Base-by-base conservation (phyloP, 2,113 vertebrate genomes). In the Semnornis frantzii region DNA sequence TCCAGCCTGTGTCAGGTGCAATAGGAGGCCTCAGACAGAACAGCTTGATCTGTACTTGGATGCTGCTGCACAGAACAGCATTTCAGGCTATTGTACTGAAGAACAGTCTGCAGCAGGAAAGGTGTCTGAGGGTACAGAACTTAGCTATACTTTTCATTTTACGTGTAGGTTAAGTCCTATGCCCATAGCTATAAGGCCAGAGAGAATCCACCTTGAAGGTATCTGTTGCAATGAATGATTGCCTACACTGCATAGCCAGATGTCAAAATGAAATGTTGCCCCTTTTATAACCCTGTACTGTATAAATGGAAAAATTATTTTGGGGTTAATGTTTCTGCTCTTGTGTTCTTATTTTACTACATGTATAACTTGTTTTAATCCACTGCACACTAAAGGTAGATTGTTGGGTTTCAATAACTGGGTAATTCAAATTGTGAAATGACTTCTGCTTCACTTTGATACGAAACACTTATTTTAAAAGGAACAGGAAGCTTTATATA, bases 1-100 rank as follows among this genome's bases (percentile, higher is more conserved):
- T 88, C 94, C 50, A 86, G 55, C 13, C 70, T 79, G 44, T 78
- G 73, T 46, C 93, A 90, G 82, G 66, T 92, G 82, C 87, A 87
- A 23, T 30, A 21, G 91, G 76, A 93, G 50, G 73, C 58, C 69
- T 77, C 6, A 5, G 65, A 87, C 50, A 88, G 74, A 84, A 86
- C 10, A 86, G 58, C 50, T 72, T 81, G 66, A 83, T 92, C 79
- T 90, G 34, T 75, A 55, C 65, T 62, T 19, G 55, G 62, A 72
- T 68, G 82, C 80, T 83, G 37, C 85, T 72, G 58, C 94, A 66
- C 73, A 87, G 91, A 85, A 66, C 34, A 85, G 78, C 24, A 4
- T 89, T 92, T 75, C 69, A 87, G 85, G 82, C 27, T 75, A 64
- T 20, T 85, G 70, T 34, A 54, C 69, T 69, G 69, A 85, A 83